Percentiles rank a stretch among this genome's conserved stretches.
Conservation (phyloP, 2,888 invertebrate genomes). For the Thalpophila matura region DNA sequence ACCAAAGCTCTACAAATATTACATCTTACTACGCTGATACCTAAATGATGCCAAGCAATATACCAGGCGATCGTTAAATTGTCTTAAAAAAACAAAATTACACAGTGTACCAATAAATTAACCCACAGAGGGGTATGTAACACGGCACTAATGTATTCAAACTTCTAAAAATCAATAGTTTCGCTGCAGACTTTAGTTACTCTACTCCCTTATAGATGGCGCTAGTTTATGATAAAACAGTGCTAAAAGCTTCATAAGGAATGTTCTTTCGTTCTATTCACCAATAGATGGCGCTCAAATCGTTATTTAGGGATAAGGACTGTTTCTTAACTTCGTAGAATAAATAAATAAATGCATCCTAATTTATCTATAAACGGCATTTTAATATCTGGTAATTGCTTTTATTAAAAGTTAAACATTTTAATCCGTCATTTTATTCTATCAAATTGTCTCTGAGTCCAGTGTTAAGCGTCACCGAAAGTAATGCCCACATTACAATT, state of each 20-base stretch:
- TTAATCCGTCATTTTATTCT: no score
- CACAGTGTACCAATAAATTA: slow-evolving; percentile 49
- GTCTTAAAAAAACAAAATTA: slow-evolving; percentile 18
- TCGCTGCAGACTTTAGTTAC: slow-evolving; percentile 11
- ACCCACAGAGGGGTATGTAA: slow-evolving; percentile 10
- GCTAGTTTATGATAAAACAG: slow-evolving; percentile 34
- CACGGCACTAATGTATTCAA: slow-evolving; percentile 58
- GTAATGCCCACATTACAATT: no score
- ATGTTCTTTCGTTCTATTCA: slow-evolving; percentile 18
- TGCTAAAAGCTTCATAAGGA: neutral
- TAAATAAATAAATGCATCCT: no score
- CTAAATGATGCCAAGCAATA: neutral
- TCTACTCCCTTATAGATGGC: slow-evolving; percentile 73
- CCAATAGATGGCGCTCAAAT: slow-evolving; percentile 40
- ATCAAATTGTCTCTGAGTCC: no score
- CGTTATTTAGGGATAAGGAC: neutral
- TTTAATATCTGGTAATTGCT: no score
- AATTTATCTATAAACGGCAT: no score
- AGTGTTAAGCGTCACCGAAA: no score
- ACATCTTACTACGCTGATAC: neutral
- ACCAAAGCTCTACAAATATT: neutral
- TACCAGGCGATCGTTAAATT: slow-evolving; percentile 8
- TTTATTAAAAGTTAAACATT: no score
- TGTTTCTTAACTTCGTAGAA: no score
- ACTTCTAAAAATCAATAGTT: slow-evolving; percentile 59